Evolutionary conservation across 30 jellyfish, hydroid and myxozoan genomes (phyloP), one percentile per base, ranked within the genome.

Genomic region (Chrysaora quinquecirrha): DNA sequence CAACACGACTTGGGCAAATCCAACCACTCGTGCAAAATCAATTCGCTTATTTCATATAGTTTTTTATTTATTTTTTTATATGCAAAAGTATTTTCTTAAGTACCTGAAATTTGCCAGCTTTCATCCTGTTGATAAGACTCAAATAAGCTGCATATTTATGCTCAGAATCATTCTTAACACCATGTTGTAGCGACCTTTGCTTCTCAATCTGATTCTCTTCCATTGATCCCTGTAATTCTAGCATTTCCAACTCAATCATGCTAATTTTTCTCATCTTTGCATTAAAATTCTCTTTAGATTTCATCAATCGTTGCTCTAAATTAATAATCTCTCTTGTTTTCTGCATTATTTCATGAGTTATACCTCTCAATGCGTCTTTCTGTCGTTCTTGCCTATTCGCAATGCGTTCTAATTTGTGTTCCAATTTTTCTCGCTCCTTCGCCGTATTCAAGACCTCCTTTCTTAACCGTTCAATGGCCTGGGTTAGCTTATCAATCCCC

Each of bases 351-450:
- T 62, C 81, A 27, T 16, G 73, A 14, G 62, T 48, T 16, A 64
- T 63, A 1, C 43, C 29, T 63, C 89, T 63, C 0, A 78, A 69
- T 22, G 80, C 61, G 18, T 78, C 89, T 4, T 48, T 64, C 46
- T 62, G 81, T 20, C 73, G 34, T 28, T 78, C 89, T 32, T 28
- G 81, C 33, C 81, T 46, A 3, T 31, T 9, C 6, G 34, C 61
- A 24, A 64, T 38, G 25, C 48, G 70, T 4, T 78, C 62, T 50
- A 78, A 54, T 49, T 78, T 78, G 73, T 64, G 46, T 46, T 78
- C 89, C 64, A 78, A n/a, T 19, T 61, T 24, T 30, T 78, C 89
- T 35, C 89, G 60, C 28, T 78, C 89, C 60, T 64, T 78, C 27
- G 81, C 89, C 14, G 50, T 46, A 27, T 11, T 78, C 46, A 64